Percentiles rank a stretch among this genome's conserved stretches.
phyloP scores from a whole-genome alignment of 1,140 invertebrate species.

The Saccostrea glomerata region DNA sequence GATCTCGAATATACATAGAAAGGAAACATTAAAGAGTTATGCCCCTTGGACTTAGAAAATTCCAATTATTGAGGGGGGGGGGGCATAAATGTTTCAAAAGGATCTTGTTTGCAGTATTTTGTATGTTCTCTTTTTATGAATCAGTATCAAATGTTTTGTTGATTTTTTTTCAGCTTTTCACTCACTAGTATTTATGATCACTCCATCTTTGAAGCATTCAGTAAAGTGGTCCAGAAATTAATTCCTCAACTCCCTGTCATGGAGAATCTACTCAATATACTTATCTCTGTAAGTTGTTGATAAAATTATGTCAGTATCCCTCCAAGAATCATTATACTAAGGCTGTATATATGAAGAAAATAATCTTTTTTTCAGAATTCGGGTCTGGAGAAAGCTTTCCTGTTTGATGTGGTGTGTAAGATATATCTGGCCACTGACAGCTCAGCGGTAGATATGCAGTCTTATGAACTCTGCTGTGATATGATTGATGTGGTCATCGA shows the following conservation, averaged over 20 bases:
- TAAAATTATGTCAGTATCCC: too few relatives aligned
- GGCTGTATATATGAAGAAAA: neutral
- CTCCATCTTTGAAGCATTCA: conserved; percentile 99
- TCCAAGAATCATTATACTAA: too few relatives aligned
- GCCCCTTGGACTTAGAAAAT: too few relatives aligned
- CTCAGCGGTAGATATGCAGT: conserved; percentile 99
- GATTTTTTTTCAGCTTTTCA: conserved; percentile 89
- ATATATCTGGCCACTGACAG: conserved; percentile 99
- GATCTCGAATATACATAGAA: too few relatives aligned
- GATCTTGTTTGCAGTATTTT: neutral
- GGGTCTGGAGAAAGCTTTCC: conserved; percentile 98
- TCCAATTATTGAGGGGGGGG: too few relatives aligned
- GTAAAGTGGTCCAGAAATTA: conserved; percentile 99
- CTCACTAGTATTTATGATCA: conserved; percentile 99
- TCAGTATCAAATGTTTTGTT: conserved; percentile 36
- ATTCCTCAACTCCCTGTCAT: conserved; percentile 98
- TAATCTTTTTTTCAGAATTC: conserved; percentile 87
- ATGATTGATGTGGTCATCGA: conserved; percentile 99
- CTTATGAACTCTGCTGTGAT: conserved; percentile 99
- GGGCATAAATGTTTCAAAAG: neutral
- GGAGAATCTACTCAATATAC: conserved; percentile 99
- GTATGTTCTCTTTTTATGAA: neutral
- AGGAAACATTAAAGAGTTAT: too few relatives aligned
- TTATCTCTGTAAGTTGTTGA: conserved; percentile 93
- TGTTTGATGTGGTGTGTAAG: conserved; percentile 99